A percentile compares a stretch with the other conserved stretches of the same genome.
These are phyloP conservation scores for Ptychochromis oligacanthus DNA, from an alignment of 2,113 vertebrate genomes.

Conservation along the genomic window DNA sequence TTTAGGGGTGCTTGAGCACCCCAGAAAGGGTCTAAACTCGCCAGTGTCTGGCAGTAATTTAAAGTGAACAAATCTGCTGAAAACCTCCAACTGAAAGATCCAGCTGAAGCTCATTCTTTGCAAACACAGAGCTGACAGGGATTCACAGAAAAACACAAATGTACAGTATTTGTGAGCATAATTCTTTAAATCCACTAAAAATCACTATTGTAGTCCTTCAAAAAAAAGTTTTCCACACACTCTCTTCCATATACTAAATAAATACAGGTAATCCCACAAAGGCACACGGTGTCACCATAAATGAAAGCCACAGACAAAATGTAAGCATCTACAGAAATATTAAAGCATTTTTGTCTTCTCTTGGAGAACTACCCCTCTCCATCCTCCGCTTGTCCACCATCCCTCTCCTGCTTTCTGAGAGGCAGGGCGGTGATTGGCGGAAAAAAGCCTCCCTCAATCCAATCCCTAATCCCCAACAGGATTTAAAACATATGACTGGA, in stretches of 20 bases:
- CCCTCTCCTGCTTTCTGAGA: constrained; percentile 10
- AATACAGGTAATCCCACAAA: background rate
- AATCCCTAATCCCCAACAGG: constrained; percentile 50
- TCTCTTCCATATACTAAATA: background rate
- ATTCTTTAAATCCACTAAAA: background rate
- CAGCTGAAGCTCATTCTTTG: background rate
- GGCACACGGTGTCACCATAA: background rate
- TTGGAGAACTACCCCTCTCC: background rate
- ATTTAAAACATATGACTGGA: constrained; percentile 47
- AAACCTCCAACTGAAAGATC: background rate
- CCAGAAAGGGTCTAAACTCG: too few species aligned
- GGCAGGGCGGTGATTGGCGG: constrained; percentile 56
- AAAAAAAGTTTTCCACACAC: background rate
- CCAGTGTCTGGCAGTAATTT: background rate
- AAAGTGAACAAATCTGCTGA: background rate
- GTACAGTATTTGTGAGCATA: background rate
- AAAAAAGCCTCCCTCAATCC: constrained; percentile 48
- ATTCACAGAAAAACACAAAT: background rate
- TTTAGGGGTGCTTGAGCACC: too few species aligned
- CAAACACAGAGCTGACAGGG: background rate
- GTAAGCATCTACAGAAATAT: background rate
- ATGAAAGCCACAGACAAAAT: background rate
- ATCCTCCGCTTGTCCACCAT: background rate
- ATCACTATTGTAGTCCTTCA: background rate
- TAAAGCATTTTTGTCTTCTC: background rate